A percentile compares a stretch with the other conserved stretches of the same genome.
phyloP scores from a whole-genome alignment of 23 tunicate species.

The Diplosoma virens region DNA sequence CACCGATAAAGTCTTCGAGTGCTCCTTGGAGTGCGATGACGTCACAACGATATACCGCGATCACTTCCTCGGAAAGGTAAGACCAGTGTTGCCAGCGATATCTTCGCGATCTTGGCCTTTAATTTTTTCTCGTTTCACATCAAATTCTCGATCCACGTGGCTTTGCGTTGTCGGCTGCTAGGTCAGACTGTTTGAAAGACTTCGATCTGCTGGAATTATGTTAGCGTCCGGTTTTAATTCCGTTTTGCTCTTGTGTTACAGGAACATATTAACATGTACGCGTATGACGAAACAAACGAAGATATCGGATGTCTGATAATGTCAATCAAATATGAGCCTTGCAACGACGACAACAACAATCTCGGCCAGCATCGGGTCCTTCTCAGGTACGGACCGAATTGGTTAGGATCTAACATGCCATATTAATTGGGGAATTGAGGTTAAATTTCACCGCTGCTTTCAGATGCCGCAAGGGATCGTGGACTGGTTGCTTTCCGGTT shows the following conservation, averaged over 20 bases:
- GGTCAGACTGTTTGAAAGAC: no score
- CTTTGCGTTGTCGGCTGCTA: no score
- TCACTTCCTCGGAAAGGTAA: constrained; percentile 53
- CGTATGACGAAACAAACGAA: constrained; percentile 64
- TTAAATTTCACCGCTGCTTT: no score
- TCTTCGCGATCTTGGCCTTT: no score
- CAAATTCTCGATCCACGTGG: no score
- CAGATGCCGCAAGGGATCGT: constrained; percentile 61
- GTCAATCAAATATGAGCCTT: constrained; percentile 83
- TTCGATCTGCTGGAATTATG: no score
- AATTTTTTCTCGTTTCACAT: no score
- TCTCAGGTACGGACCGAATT: constrained; percentile 29
- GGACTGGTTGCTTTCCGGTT: constrained; percentile 58
- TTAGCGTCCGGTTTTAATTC: not conserved
- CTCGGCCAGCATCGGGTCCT: constrained; percentile 58
- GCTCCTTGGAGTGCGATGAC: constrained; percentile 71
- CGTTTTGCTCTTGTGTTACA: not conserved
- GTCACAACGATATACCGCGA: constrained; percentile 79
- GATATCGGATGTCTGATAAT: constrained; percentile 78
- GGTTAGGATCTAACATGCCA: no score
- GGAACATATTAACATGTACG: constrained; percentile 94
- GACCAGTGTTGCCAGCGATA: not conserved
- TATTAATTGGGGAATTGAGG: no score
- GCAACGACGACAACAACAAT: not conserved
- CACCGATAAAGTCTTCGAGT: not conserved